Evolutionary conservation across 2,888 invertebrate genomes (phyloP), one percentile per base, ranked within the genome.

Genomic region (Eristalis arbustorum): DNA sequence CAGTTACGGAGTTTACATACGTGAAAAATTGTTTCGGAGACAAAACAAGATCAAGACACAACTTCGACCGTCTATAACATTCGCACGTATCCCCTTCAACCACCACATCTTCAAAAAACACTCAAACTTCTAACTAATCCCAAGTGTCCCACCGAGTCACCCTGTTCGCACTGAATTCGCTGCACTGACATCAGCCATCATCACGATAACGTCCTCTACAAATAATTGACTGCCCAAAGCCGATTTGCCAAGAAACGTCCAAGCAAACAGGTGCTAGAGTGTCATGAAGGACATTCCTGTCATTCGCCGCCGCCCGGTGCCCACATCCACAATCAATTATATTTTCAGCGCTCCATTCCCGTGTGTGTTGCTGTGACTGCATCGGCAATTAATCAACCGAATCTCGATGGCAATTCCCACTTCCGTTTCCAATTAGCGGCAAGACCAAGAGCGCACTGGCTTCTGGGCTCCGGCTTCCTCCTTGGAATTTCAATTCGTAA

Each of bases 381-480:
- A 59, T 59, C 59, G 40, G 25, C 49, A 82, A 82, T 76, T 71
- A 71, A 82, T 71, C 76, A 82, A 78, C 72, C 64, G 62, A 78
- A 71, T 61, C 64, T 22, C 59, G 18, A 76, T 61, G 57, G 62
- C 69, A 69, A 74, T 77, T 74, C 73, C 64, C 77, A 82, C 82
- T 77, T 85, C 85, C 85, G 85, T 82, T 85, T 85, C 77, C 77
- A 85, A 85, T 85, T 82, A 85, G 77, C 68, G 23, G 82, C 82
- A 37, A 62, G 69, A 77, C 71, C 57, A 57, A 28, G 28, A 28
- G 57, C 57, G 25, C 5, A 63, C 31, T 49, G 42, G 22, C 1
- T 31, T 31, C 31, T 31, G 31, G 3, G 5, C 5, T 31, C 31
- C 10, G 31, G 31, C 8, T 42, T 57, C 76, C 82, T 66, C 77